phyloP scores from a whole-genome alignment of 2,888 invertebrate genomes.

The Nephrotoma appendiculata region DNA sequence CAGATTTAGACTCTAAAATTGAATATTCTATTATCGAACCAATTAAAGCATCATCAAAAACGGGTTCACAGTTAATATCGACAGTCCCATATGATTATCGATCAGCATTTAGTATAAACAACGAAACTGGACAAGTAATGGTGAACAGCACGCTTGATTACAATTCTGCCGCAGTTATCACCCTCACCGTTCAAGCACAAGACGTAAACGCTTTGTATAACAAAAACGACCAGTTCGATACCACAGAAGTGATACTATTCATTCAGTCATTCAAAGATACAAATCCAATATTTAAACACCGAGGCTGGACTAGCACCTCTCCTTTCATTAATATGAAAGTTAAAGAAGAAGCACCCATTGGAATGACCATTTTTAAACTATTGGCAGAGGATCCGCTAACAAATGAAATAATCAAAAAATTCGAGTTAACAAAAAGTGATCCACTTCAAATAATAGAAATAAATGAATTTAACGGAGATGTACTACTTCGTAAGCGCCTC shows the following conservation, averaged over 20 bases:
- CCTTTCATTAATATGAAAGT: slow-evolving; percentile 51
- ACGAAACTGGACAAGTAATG: slow-evolving; percentile 48
- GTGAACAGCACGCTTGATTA: slow-evolving; percentile 55
- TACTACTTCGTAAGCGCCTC: slow-evolving; percentile 54
- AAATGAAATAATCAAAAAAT: slow-evolving; percentile 44
- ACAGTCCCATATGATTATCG: slow-evolving; percentile 47
- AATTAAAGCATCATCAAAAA: slow-evolving; percentile 55
- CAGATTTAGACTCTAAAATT: slow-evolving; percentile 51
- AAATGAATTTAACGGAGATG: slow-evolving; percentile 54
- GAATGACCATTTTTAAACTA: slow-evolving; percentile 51
- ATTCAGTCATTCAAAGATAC: slow-evolving; percentile 63
- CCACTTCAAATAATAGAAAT: slow-evolving; percentile 42
- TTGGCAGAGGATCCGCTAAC: slow-evolving; percentile 57
- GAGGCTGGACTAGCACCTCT: slow-evolving; percentile 56
- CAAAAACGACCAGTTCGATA: slow-evolving; percentile 45
- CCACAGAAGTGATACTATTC: slow-evolving; percentile 58
- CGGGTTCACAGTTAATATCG: slow-evolving; percentile 51
- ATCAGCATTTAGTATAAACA: slow-evolving; percentile 53
- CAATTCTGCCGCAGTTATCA: slow-evolving; percentile 57
- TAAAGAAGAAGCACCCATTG: slow-evolving; percentile 63
- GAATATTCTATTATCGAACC: slow-evolving; percentile 53
- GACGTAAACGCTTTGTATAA: slow-evolving; percentile 56
- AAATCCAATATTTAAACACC: slow-evolving; percentile 56
- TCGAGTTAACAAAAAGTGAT: slow-evolving; percentile 40
- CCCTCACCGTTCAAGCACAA: slow-evolving; percentile 52